Conservation (phyloP, 2,888 invertebrate species). For the Apomyelois bistriatella region DNA sequence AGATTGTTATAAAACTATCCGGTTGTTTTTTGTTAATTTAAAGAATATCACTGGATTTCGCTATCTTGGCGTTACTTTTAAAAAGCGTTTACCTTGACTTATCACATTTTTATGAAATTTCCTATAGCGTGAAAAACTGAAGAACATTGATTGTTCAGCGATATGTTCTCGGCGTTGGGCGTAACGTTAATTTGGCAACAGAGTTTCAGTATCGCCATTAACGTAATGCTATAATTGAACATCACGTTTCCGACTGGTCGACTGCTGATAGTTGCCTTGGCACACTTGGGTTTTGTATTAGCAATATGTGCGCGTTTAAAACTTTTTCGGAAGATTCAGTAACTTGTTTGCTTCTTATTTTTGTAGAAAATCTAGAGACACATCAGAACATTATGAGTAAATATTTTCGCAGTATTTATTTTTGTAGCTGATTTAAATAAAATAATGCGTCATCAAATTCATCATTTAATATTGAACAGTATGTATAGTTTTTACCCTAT, state of each 20-base stretch:
- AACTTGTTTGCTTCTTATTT: not conserved
- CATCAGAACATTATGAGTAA: too few species aligned
- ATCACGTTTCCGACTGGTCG: conserved; percentile 64
- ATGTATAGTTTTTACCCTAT: too few species aligned
- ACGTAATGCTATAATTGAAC: conserved; percentile 59
- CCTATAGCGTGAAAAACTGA: conserved; percentile 20
- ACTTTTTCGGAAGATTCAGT: conserved; percentile 8
- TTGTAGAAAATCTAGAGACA: not conserved
- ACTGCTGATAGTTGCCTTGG: conserved; percentile 61
- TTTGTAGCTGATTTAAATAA: too few species aligned
- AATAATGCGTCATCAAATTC: too few species aligned
- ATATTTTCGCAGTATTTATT: too few species aligned
- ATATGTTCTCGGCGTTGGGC: conserved; percentile 13
- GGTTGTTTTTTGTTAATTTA: not conserved
- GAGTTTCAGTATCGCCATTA: conserved; percentile 39
- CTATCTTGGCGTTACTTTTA: not conserved
- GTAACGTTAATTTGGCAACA: conserved; percentile 43
- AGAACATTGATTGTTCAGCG: conserved; percentile 2
- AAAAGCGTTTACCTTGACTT: not conserved
- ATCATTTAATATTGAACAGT: too few species aligned
- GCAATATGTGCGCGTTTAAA: conserved; percentile 46
- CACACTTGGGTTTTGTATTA: conserved; percentile 53
- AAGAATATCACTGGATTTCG: not conserved
- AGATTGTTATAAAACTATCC: not conserved
- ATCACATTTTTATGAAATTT: not conserved